A percentile compares a stretch with the other conserved stretches of the same genome.
Evolutionary conservation across 2,113 vertebrate species (phyloP).

Genomic region (Dipodomys spectabilis): DNA sequence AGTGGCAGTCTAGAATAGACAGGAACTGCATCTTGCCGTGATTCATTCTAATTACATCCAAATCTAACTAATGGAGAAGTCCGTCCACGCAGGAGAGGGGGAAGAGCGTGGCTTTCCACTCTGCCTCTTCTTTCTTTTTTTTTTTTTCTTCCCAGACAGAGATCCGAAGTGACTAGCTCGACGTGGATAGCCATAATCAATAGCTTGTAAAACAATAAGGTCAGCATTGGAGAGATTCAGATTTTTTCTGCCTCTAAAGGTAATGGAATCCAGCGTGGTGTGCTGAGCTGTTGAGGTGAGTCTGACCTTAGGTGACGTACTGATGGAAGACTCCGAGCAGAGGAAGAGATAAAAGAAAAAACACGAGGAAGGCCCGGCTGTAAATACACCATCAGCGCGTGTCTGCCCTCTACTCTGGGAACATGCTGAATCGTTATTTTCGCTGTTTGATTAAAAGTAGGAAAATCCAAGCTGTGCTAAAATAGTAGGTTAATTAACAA

Average conservation of each 20-base stretch:
- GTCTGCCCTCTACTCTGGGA: background rate
- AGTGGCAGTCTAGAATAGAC: background rate
- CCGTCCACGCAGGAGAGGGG: constrained; percentile 32
- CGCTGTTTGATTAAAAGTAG: background rate
- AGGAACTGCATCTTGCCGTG: background rate
- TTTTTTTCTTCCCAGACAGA: constrained; percentile 69
- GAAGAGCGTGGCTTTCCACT: background rate
- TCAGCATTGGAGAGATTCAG: constrained; percentile 77
- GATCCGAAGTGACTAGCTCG: constrained; percentile 72
- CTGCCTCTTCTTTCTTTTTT: constrained; percentile 68
- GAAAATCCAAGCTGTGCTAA: background rate
- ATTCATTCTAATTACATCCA: constrained; percentile 64
- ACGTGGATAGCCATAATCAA: constrained; percentile 80
- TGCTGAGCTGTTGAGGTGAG: constrained; percentile 80
- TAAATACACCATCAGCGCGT: constrained; percentile 50
- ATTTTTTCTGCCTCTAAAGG: constrained; percentile 75
- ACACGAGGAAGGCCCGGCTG: background rate
- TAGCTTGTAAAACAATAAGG: constrained; percentile 81
- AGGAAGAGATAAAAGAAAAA: constrained; percentile 62
- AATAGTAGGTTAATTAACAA: background rate
- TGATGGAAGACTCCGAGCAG: constrained; percentile 59
- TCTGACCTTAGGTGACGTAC: constrained; percentile 78
- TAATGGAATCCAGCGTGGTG: constrained; percentile 64
- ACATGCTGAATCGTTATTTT: constrained; percentile 43
- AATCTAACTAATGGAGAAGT: constrained; percentile 52